Evolutionary conservation across 2,888 invertebrate species (phyloP).

Genomic region (Papilio elwesi): DNA sequence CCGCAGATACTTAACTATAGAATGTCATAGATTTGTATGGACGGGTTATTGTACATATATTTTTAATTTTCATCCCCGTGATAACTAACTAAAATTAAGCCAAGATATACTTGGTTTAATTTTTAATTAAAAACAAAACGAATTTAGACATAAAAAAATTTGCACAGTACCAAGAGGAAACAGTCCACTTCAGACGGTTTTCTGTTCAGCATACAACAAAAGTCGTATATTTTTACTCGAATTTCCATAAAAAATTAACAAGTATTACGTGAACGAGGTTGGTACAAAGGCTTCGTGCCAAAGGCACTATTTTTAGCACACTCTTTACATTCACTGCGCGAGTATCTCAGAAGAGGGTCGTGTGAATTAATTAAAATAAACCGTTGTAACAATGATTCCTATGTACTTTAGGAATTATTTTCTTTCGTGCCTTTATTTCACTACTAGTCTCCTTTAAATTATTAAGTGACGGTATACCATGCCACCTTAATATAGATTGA

Average conservation of each 20-base stretch:
- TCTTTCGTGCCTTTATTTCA: neutral
- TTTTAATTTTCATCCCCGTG: neutral
- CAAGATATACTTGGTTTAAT: neutral
- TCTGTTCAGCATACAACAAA: slow-evolving; percentile 27
- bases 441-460: neutral
- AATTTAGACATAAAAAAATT: slow-evolving; percentile 18
- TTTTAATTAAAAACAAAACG: slow-evolving; percentile 14
- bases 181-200: slow-evolving; percentile 18
- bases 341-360: slow-evolving; percentile 29
- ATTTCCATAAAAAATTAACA: slow-evolving; percentile 37
- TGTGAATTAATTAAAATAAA: slow-evolving; percentile 36
- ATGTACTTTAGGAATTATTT: slow-evolving; percentile 1
- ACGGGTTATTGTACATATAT: neutral
- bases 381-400: slow-evolving; percentile 8
- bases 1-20: neutral
- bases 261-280: slow-evolving; percentile 35
- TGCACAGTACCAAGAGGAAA: slow-evolving; percentile 23
- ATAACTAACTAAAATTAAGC: too few species aligned
- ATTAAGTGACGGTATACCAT: too few species aligned
- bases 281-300: slow-evolving; percentile 35
- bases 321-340: slow-evolving; percentile 33
- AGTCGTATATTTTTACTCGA: slow-evolving; percentile 33
- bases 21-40: neutral
- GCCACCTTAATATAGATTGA: too few species aligned
- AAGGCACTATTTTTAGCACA: slow-evolving; percentile 36